phyloP scores from a whole-genome alignment of 2,888 invertebrate genomes.

The Griposia aprilina region DNA sequence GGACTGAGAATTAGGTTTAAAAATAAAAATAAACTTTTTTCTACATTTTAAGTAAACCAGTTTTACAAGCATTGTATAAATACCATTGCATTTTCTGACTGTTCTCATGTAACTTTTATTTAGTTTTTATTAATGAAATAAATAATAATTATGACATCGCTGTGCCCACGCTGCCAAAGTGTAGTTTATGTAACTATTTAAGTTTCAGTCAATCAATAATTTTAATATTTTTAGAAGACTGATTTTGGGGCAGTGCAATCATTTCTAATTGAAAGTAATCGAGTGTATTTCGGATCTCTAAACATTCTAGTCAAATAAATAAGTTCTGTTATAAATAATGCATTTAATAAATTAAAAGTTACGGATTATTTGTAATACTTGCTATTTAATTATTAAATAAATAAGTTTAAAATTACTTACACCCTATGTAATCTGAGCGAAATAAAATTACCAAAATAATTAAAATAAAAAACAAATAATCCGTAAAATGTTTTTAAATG shows the following conservation, averaged over 20 bases:
- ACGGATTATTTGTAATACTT: conserved; percentile 41
- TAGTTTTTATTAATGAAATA: conserved; percentile 46
- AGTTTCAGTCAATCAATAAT: conserved; percentile 47
- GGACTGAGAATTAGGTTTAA: background rate
- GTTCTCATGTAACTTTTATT: conserved; percentile 42
- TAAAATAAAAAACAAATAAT: conserved; percentile 19
- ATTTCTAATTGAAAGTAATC: conserved; percentile 49
- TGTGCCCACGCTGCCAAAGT: conserved; percentile 66
- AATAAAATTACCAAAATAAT: background rate
- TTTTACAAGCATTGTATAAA: conserved; percentile 63
- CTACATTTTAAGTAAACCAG: conserved; percentile 43
- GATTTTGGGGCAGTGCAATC: conserved; percentile 89
- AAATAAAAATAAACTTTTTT: conserved; percentile 3
- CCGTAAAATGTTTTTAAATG: conserved; percentile 12
- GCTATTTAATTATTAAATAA: background rate
- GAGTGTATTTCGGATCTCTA: conserved; percentile 50
- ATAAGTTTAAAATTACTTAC: background rate
- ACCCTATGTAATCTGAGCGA: background rate
- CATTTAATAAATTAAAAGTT: background rate
- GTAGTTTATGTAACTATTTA: conserved; percentile 49
- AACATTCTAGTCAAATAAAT: conserved; percentile 61
- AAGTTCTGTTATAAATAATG: conserved; percentile 37
- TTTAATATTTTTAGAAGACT: conserved; percentile 79
- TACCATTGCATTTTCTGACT: conserved; percentile 60
- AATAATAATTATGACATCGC: conserved; percentile 44